Evolutionary conservation across 53 echinoderm and acorn worm genomes (phyloP).

Genomic region (Pentamera pediparva): DNA sequence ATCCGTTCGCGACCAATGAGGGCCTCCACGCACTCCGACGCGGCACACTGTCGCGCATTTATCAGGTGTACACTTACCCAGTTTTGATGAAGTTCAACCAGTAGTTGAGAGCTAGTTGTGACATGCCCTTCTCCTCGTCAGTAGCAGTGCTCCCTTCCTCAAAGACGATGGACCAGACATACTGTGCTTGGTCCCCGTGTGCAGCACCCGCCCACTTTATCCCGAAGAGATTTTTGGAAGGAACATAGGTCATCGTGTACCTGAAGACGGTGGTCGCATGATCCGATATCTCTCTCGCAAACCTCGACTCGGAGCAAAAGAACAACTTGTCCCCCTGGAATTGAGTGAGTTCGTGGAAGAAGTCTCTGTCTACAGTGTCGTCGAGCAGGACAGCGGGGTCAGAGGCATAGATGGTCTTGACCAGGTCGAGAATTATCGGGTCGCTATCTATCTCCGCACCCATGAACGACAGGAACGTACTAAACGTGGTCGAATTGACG

Average conservation of each 20-base stretch:
- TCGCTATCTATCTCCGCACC: neutral
- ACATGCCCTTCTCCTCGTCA: constrained; percentile 3
- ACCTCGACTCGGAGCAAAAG: neutral
- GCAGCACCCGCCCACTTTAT: constrained; percentile 4
- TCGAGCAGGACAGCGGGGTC: neutral
- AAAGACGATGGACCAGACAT: neutral
- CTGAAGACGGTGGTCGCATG: neutral
- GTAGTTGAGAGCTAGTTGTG: neutral
- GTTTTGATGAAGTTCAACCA: neutral
- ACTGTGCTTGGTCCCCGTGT: neutral
- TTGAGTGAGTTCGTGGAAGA: neutral
- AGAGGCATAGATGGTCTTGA: neutral
- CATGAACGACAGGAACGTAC: neutral
- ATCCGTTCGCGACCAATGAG: no score
- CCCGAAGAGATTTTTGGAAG: neutral
- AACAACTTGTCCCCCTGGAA: neutral
- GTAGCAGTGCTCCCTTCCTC: neutral
- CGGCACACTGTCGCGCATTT: no score
- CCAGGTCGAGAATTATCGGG: neutral
- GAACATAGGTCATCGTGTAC: constrained; percentile 21
- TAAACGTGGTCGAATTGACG: neutral
- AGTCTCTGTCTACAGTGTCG: neutral
- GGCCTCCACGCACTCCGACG: no score
- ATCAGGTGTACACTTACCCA: neutral
- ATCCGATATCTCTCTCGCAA: neutral